Conservation (phyloP, 2,888 invertebrate genomes). For the Ophion costatus region DNA sequence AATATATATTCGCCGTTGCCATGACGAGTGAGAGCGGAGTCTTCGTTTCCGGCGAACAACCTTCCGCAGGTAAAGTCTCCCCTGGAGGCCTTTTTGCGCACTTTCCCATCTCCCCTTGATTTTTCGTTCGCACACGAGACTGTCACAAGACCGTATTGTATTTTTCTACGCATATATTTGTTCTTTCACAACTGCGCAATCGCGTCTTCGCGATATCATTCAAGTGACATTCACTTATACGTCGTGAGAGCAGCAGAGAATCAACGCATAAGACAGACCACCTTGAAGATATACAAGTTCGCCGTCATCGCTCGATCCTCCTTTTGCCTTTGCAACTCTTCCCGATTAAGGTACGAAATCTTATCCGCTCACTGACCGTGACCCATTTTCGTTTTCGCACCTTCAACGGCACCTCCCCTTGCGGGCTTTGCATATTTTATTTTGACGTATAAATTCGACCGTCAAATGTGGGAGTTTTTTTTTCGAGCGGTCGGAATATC, state of each 20-base stretch:
- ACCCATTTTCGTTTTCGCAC: conserved; percentile 41
- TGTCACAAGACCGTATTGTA: background rate
- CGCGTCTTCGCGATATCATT: conserved; percentile 48
- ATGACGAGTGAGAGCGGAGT: conserved; percentile 46
- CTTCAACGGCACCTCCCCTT: background rate
- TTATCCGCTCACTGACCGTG: conserved; percentile 39
- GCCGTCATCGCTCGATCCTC: conserved; percentile 28
- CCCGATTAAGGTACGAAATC: conserved; percentile 59
- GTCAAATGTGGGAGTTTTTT: background rate
- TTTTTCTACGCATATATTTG: background rate
- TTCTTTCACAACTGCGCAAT: conserved; percentile 20
- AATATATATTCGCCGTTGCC: conserved; percentile 42
- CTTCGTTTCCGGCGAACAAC: conserved; percentile 63
- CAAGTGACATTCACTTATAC: conserved; percentile 46
- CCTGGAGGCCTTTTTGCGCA: conserved; percentile 2
- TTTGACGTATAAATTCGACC: background rate
- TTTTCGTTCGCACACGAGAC: background rate
- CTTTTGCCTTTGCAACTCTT: conserved; percentile 38
- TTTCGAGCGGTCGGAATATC: background rate
- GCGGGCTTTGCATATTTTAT: background rate
- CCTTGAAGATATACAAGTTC: conserved; percentile 59
- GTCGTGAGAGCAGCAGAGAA: conserved; percentile 15
- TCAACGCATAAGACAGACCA: conserved; percentile 47
- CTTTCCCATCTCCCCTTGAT: conserved; percentile 11
- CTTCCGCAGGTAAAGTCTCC: conserved; percentile 53